phyloP scores from a whole-genome alignment of 2,888 invertebrate genomes.

The Argyresthia albistria region DNA sequence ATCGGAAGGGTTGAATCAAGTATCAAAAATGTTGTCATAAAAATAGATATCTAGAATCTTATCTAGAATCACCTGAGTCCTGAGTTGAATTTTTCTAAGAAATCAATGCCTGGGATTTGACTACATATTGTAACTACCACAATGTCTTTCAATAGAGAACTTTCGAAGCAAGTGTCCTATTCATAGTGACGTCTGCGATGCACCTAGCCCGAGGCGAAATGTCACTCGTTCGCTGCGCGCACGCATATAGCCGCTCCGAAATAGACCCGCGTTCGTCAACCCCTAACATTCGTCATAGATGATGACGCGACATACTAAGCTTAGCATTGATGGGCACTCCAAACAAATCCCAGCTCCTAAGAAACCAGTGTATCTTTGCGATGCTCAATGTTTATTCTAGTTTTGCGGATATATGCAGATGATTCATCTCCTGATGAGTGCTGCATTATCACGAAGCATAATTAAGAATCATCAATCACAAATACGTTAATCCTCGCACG shows the following conservation, averaged over 20 bases:
- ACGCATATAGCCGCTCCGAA: slow-evolving; percentile 64
- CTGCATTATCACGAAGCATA: neutral
- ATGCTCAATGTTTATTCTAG: too few species aligned
- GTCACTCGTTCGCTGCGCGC: slow-evolving; percentile 53
- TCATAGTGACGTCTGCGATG: slow-evolving; percentile 36
- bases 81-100: too few species aligned
- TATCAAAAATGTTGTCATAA: too few species aligned
- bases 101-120: neutral
- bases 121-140: neutral
- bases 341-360: slow-evolving; percentile 16
- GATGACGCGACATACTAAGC: slow-evolving; percentile 22
- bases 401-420: neutral
- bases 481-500: slow-evolving; percentile 16
- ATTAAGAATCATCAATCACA: slow-evolving; percentile 6
- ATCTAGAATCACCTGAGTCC: too few species aligned
- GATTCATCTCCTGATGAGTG: slow-evolving; percentile 3
- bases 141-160: neutral
- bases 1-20: too few species aligned
- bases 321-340: slow-evolving; percentile 37
- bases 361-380: slow-evolving; percentile 13
- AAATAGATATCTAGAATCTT: too few species aligned
- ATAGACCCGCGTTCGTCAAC: slow-evolving; percentile 69
- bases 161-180: neutral
- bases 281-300: slow-evolving; percentile 60
- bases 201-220: slow-evolving; percentile 60